phyloP scores from a whole-genome alignment of 1,140 invertebrate genomes.

The Mercenaria mercenaria region DNA sequence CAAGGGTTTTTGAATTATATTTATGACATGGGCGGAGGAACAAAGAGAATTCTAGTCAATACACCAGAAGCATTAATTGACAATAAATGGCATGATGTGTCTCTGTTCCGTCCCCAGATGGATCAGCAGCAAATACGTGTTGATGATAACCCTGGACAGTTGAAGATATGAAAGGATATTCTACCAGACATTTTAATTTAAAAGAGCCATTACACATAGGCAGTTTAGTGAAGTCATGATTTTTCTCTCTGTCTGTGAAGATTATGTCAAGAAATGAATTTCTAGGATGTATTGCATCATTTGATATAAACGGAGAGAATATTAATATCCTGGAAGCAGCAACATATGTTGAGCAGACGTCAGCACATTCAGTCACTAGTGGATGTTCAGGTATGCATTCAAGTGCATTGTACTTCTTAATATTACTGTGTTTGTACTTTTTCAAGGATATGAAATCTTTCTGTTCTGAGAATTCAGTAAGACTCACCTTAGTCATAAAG shows the following conservation, averaged over 20 bases:
- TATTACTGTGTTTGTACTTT: no score
- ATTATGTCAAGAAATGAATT: conserved; percentile 95
- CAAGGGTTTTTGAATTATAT: conserved; percentile 83
- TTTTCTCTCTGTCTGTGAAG: conserved; percentile 90
- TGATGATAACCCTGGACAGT: conserved; percentile 93
- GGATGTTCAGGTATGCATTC: conserved; percentile 95
- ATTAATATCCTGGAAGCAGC: conserved; percentile 83
- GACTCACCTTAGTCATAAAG: no score
- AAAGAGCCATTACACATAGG: conserved; percentile 87
- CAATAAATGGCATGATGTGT: conserved; percentile 97
- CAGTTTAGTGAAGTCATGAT: conserved; percentile 81
- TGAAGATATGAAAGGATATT: conserved; percentile 89
- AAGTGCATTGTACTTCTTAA: no score
- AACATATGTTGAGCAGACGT: conserved; percentile 71
- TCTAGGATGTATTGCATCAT: conserved; percentile 96
- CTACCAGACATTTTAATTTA: conserved; percentile 94
- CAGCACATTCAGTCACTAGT: conserved; percentile 71
- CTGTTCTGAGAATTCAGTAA: no score
- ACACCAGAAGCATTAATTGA: conserved; percentile 91
- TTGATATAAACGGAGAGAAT: conserved; percentile 95
- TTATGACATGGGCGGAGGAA: conserved; percentile 83
- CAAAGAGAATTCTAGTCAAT: conserved; percentile 77
- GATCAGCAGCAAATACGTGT: conserved; percentile 96
- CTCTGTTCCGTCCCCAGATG: conserved; percentile 93
- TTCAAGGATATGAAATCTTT: no score